Conservation (phyloP, 2,113 vertebrate genomes). For the Pseudorasbora parva region DNA sequence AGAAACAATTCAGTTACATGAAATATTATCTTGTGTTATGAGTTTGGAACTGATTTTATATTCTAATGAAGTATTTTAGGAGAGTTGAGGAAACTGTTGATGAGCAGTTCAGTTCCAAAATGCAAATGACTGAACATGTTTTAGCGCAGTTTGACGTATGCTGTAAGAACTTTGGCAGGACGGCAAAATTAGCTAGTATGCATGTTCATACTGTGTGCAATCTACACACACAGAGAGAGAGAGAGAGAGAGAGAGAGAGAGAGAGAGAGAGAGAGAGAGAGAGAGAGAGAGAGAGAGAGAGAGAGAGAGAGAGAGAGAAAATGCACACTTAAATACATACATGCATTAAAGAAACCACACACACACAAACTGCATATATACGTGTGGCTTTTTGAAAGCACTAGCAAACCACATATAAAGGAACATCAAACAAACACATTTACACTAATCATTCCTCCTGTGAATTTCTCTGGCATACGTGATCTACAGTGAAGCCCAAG, state of each 20-base stretch:
- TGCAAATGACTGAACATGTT: conserved; percentile 12
- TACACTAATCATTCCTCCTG: not conserved
- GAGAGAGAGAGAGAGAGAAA: too few species aligned
- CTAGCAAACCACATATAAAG: not conserved
- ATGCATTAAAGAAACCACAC: not conserved
- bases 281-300: too few species aligned
- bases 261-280: too few species aligned
- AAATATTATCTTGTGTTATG: conserved; percentile 62
- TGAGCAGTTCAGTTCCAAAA: not conserved
- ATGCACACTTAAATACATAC: not conserved
- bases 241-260: too few species aligned
- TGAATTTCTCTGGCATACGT: not conserved
- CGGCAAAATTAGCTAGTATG: not conserved
- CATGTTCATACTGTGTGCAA: not conserved
- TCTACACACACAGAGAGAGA: not conserved
- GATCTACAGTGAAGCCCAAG: not conserved
- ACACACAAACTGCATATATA: not conserved
- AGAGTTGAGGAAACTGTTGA: not conserved
- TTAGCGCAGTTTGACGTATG: not conserved
- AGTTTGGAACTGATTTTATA: conserved; percentile 46
- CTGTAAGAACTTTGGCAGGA: not conserved
- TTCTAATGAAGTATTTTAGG: not conserved
- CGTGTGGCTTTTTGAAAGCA: not conserved
- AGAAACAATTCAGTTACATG: conserved; percentile 9
- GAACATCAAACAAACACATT: not conserved